phyloP scores from a whole-genome alignment of 2,888 invertebrate genomes.

The Torymus tubicola region DNA sequence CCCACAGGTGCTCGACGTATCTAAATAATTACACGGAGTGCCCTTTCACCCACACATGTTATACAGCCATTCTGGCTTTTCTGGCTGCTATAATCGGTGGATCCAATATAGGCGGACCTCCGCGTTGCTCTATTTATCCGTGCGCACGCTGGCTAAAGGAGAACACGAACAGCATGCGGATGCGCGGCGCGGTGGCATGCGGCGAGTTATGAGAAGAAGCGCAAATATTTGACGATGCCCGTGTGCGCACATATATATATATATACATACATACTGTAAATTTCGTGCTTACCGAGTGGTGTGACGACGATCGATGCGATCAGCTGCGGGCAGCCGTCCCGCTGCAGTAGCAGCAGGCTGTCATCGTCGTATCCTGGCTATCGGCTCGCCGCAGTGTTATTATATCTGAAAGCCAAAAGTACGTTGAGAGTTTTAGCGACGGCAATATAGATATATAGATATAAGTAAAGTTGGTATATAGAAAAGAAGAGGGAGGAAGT shows the following conservation, averaged over 20 bases:
- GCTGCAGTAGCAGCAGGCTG: neutral
- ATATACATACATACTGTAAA: constrained; percentile 11
- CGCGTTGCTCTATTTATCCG: too few species aligned
- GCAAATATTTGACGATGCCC: constrained; percentile 26
- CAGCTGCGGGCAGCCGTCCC: neutral
- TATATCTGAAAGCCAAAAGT: constrained; percentile 24
- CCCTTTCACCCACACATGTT: too few species aligned
- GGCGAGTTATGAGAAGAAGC: constrained; percentile 29
- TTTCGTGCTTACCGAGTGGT: constrained; percentile 33
- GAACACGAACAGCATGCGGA: neutral
- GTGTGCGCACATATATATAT: neutral
- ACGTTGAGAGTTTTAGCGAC: constrained; percentile 7
- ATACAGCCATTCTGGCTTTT: too few species aligned
- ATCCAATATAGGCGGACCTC: constrained; percentile 13
- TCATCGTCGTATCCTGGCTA: neutral
- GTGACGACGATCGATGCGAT: constrained; percentile 25
- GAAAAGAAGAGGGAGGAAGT: too few species aligned
- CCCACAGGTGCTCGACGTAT: too few species aligned
- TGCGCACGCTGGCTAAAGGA: neutral
- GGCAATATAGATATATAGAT: neutral
- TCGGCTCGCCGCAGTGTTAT: neutral
- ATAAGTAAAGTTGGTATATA: too few species aligned
- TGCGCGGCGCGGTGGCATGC: neutral
- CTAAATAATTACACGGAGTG: too few species aligned
- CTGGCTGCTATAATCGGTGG: constrained; percentile 17